Evolutionary conservation across 1,140 invertebrate genomes (phyloP).

Genomic region (Ceratina japonica): DNA sequence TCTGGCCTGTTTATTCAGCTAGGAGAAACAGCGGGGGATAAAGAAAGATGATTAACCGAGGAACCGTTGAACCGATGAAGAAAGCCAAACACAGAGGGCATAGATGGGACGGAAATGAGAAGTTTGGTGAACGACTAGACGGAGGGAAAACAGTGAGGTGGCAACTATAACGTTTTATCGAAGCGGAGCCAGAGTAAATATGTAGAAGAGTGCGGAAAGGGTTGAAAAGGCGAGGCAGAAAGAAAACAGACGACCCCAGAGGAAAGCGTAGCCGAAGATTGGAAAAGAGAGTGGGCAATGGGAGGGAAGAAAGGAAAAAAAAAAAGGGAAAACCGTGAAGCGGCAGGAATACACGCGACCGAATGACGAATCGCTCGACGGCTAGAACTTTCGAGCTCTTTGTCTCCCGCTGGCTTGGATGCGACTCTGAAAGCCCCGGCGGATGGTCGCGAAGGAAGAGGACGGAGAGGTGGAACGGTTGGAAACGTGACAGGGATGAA

Average conservation of each 20-base stretch:
- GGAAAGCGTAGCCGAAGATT: not conserved
- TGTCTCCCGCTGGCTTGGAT: slow-evolving; percentile 21
- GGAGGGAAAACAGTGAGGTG: not conserved
- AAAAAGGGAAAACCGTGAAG: not conserved
- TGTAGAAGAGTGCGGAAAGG: not conserved
- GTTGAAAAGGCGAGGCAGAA: slow-evolving; percentile 21
- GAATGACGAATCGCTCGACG: slow-evolving; percentile 36
- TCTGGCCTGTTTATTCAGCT: slow-evolving; percentile 29
- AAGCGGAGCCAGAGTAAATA: not conserved
- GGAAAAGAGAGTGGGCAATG: not conserved
- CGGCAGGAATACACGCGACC: slow-evolving; percentile 19
- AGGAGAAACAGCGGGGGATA: slow-evolving; percentile 5
- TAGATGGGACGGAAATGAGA: not conserved
- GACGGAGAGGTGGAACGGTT: slow-evolving; percentile 3
- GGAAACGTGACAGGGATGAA: slow-evolving; percentile 37
- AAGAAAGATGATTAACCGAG: not conserved
- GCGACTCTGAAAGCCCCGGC: not conserved
- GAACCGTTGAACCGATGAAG: not conserved
- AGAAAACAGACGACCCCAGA: slow-evolving; percentile 16
- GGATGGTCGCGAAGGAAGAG: not conserved
- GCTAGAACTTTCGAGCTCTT: slow-evolving; percentile 44
- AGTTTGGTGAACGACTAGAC: not conserved
- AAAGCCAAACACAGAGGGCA: not conserved
- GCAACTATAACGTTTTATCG: not conserved
- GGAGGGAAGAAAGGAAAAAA: no score